Percentiles rank a stretch among this genome's conserved stretches.
Evolutionary conservation across 2,888 invertebrate species (phyloP).

Genomic region (Metallyticus violacea): DNA sequence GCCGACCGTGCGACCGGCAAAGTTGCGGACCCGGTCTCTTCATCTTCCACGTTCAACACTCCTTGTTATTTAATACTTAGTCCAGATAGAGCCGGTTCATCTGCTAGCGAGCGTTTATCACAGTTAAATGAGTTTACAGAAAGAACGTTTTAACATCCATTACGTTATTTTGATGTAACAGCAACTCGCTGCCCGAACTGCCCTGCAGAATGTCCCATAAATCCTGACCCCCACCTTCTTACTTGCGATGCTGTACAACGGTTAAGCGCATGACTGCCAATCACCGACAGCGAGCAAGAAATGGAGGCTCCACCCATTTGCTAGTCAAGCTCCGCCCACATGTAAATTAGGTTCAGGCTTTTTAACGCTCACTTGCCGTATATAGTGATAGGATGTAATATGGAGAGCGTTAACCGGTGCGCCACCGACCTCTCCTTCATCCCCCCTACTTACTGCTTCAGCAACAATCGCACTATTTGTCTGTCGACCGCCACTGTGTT

Average conservation of each 20-base stretch:
- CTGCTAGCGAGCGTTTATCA: neutral
- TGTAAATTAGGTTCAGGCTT: conserved; percentile 12
- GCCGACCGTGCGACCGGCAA: neutral
- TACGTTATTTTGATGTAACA: neutral
- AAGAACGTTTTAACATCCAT: neutral
- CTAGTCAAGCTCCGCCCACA: conserved; percentile 1
- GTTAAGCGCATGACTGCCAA: conserved; percentile 25
- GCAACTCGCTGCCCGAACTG: neutral
- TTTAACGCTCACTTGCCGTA: neutral
- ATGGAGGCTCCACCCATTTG: neutral
- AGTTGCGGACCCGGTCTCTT: neutral
- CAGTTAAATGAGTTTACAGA: neutral
- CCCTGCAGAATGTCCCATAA: neutral
- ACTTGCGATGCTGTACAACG: neutral
- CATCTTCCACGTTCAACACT: too few relatives aligned
- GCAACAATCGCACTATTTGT: too few relatives aligned
- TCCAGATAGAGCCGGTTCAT: neutral
- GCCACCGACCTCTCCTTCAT: neutral
- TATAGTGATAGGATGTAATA: neutral
- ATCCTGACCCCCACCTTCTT: neutral
- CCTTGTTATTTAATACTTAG: neutral
- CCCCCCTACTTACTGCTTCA: too few relatives aligned
- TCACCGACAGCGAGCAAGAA: conserved; percentile 11
- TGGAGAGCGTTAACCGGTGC: neutral
- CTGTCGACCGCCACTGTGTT: too few relatives aligned